These are phyloP conservation scores for Pammene fasciana DNA, from an alignment of 2,888 invertebrate genomes.

Conservation along the genomic window DNA sequence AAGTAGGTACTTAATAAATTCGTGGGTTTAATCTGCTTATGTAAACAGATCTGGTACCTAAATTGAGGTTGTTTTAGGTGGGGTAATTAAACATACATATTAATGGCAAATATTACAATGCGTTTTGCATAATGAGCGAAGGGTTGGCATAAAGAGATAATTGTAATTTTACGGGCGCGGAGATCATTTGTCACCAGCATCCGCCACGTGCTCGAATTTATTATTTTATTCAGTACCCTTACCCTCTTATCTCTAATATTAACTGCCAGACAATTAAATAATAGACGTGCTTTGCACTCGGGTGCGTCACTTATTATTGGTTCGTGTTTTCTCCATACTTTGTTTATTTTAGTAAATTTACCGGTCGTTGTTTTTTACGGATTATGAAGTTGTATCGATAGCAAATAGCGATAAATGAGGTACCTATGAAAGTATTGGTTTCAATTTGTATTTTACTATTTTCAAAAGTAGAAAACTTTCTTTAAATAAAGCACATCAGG, in stretches of 20 bases:
- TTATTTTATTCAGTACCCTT: conserved; percentile 70
- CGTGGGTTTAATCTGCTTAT: background rate
- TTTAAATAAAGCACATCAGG: too few species aligned
- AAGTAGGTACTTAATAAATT: too few species aligned
- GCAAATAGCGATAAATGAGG: too few species aligned
- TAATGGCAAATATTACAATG: conserved; percentile 63
- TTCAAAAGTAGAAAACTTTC: too few species aligned
- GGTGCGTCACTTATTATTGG: conserved; percentile 3
- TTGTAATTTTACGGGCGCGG: conserved; percentile 77
- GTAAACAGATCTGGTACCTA: conserved; percentile 4
- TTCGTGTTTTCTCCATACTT: background rate
- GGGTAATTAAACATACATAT: conserved; percentile 47
- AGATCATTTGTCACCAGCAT: conserved; percentile 81
- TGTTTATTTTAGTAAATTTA: background rate
- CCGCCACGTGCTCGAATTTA: conserved; percentile 80
- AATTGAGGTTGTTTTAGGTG: conserved; percentile 23
- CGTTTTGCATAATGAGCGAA: conserved; percentile 76
- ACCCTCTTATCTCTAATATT: conserved; percentile 71
- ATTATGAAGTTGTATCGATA: too few species aligned
- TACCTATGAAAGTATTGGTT: too few species aligned
- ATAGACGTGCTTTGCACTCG: conserved; percentile 50
- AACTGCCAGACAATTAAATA: conserved; percentile 68
- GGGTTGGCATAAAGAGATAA: conserved; percentile 76
- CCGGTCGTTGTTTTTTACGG: background rate
- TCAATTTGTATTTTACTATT: too few species aligned